phyloP scores from a whole-genome alignment of 2,113 vertebrate species.

The Desmodus rotundus region DNA sequence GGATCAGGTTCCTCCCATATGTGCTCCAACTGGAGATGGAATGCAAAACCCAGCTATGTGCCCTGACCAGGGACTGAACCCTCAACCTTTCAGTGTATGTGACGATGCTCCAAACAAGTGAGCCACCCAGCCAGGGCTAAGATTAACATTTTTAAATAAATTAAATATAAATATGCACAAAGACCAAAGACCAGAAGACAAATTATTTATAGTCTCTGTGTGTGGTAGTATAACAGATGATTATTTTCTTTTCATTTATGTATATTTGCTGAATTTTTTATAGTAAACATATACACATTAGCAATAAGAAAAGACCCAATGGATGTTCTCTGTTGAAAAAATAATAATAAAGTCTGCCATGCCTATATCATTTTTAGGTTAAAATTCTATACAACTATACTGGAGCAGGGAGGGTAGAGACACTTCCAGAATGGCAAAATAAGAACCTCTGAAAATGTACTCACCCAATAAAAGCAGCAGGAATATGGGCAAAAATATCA shows the following conservation, averaged over 20 bases:
- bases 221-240: not conserved
- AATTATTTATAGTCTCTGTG: not conserved
- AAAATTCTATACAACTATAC: not conserved
- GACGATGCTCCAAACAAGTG: no score
- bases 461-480: not conserved
- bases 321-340: not conserved
- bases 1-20: no score
- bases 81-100: no score
- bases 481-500: not conserved
- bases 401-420: not conserved
- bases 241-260: not conserved
- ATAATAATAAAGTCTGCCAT: not conserved
- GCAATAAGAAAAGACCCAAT: not conserved
- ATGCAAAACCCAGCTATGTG: no score
- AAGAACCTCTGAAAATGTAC: not conserved
- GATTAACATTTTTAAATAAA: not conserved
- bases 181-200: not conserved
- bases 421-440: not conserved
- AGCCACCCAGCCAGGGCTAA: not conserved
- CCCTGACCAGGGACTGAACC: no score
- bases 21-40: no score
- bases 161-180: not conserved
- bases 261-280: not conserved
- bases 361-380: not conserved
- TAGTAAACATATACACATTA: not conserved